Evolutionary conservation across 1,140 invertebrate species (phyloP), one percentile per base, ranked within the genome.

Genomic region (Diuraphis noxia): DNA sequence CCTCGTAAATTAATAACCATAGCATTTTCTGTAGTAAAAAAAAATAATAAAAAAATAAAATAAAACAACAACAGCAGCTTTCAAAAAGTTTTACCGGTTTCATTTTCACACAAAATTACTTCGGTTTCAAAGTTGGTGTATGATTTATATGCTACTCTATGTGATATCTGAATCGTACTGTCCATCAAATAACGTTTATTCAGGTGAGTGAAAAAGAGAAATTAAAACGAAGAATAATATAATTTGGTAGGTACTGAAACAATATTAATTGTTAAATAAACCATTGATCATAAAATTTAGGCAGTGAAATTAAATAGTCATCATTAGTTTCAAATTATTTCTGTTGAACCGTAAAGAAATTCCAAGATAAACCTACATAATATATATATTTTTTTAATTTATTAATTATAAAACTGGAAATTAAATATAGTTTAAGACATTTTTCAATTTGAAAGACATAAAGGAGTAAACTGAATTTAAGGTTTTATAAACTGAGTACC

Each of bases 1-100:
- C 72, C 88, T 90, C 88, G 63, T 90, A 90, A 90, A 90, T 90
- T 90, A 77, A 90, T 77, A 90, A 90, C 88, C 23, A 13, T 79
- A 79, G 41, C 21, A n/a, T 43, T 90, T 90, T 46, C 41, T 30
- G 52, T 49, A 34, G 40, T 49, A 25, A 36, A 38, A 6, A 30
- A 85, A 46, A 43, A 85, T 46, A 46, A 34, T 1, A 43, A 82
- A 49, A 49, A 10, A 86, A n/a, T n/a, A n/a, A 84, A 86, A 86
- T 10, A 43, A 77, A 89, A 72, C 40, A 43, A 46, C 88, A 19
- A 34, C 56, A 34, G 41, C 40, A 90, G 63, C 72, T 90, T 90
- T 52, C 56, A 19, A 88, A 88, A 88, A 88, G 87, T 88, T 88
- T 72, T 36, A 49, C 85, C 9, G 43, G 46, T 86, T 86, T 52